Evolutionary conservation across 2,888 invertebrate species (phyloP).

Genomic region (Tuta absoluta): DNA sequence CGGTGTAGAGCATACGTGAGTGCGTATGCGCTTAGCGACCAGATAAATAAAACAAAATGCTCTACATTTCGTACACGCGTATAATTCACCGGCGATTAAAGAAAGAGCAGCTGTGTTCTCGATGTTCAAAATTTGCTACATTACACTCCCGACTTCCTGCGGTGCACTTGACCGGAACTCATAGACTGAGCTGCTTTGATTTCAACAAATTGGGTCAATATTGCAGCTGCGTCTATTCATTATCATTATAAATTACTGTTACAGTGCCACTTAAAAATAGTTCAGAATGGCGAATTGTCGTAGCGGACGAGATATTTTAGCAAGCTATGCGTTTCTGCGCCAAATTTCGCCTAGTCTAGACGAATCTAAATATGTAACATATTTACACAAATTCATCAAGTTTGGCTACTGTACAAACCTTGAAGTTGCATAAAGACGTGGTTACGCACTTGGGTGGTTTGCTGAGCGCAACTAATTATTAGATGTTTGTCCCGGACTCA

Average conservation of each 20-base stretch:
- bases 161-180: conserved; percentile 10
- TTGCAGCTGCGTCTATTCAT: conserved; percentile 8
- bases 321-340: background rate
- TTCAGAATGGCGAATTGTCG: conserved; percentile 1
- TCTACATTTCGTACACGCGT: conserved; percentile 51
- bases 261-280: background rate
- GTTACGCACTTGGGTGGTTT: conserved; percentile 17
- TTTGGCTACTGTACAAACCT: conserved; percentile 19
- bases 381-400: conserved; percentile 7
- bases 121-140: conserved; percentile 22
- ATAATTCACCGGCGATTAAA: conserved; percentile 49
- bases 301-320: background rate
- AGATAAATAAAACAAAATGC: conserved; percentile 60
- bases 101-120: conserved; percentile 43
- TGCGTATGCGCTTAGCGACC: conserved; percentile 62
- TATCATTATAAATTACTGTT: conserved; percentile 15
- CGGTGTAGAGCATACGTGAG: conserved; percentile 58
- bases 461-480: conserved; percentile 57
- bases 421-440: conserved; percentile 19
- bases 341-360: conserved; percentile 9
- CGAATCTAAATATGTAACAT: background rate
- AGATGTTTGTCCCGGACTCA: conserved; percentile 69
- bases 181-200: background rate
- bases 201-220: conserved; percentile 9
- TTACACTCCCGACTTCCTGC: conserved; percentile 16